Conservation (phyloP, 2,888 invertebrate species). For the Drosophila tanythrix region DNA sequence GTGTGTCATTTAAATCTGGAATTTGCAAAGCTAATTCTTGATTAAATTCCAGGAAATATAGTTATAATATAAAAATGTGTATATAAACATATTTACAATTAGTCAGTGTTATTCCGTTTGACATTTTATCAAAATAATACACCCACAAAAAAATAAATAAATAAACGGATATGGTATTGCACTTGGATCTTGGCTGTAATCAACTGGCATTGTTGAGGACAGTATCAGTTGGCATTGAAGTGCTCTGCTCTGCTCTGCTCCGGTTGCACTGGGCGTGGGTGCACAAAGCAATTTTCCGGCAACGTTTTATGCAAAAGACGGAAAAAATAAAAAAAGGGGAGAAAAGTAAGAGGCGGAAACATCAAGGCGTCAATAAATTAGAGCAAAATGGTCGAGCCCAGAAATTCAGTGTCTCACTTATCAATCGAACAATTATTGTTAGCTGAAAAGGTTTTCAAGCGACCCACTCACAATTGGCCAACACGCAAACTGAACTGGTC, state of each 20-base stretch:
- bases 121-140: slow-evolving; percentile 32
- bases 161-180: slow-evolving; percentile 25
- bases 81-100: neutral
- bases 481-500: slow-evolving; percentile 69
- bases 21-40: neutral
- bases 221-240: slow-evolving; percentile 47
- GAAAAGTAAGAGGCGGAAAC: slow-evolving; percentile 54
- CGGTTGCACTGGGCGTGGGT: slow-evolving; percentile 50
- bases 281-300: slow-evolving; percentile 32
- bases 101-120: slow-evolving; percentile 22
- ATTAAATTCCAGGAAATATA: slow-evolving; percentile 14
- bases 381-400: slow-evolving; percentile 59
- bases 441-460: slow-evolving; percentile 48
- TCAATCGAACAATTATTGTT: slow-evolving; percentile 72
- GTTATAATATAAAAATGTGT: neutral
- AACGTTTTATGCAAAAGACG: slow-evolving; percentile 2
- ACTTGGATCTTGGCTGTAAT: slow-evolving; percentile 55
- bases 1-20: slow-evolving; percentile 8
- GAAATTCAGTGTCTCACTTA: slow-evolving; percentile 41
- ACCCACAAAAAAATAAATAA: slow-evolving; percentile 28
- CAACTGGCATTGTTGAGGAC: slow-evolving; percentile 58
- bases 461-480: slow-evolving; percentile 49
- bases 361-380: slow-evolving; percentile 69
- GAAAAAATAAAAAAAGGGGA: neutral
- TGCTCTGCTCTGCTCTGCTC: slow-evolving; percentile 9